These are phyloP conservation scores for Pasiphila rectangulata DNA, from an alignment of 2,888 invertebrate genomes.

Conservation along the genomic window DNA sequence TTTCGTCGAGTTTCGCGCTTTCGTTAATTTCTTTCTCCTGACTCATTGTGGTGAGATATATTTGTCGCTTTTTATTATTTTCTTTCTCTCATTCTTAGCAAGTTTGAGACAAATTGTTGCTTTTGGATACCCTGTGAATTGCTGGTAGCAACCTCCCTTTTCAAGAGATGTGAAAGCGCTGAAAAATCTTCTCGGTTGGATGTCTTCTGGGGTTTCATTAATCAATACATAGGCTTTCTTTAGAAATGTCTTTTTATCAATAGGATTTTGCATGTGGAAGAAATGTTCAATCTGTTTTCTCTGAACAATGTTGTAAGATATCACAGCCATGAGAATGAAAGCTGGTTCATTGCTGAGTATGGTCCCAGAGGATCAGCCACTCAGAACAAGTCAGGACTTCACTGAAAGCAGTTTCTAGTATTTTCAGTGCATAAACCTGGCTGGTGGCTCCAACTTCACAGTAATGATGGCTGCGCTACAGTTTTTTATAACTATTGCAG, in stretches of 20 bases:
- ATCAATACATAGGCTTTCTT: conserved; percentile 81
- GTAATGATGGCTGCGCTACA: too few relatives aligned
- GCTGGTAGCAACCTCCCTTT: conserved; percentile 84
- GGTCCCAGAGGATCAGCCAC: conserved; percentile 93
- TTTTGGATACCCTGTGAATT: conserved; percentile 87
- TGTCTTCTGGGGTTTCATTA: conserved; percentile 80
- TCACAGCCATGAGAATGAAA: conserved; percentile 87
- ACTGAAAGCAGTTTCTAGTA: conserved; percentile 89
- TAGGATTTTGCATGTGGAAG: conserved; percentile 87
- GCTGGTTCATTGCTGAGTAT: conserved; percentile 88
- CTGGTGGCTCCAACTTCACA: conserved; percentile 84
- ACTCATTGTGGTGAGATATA: conserved; percentile 55
- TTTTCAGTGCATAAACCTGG: conserved; percentile 88
- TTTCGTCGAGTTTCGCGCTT: conserved; percentile 39
- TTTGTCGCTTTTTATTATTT: conserved; percentile 43
- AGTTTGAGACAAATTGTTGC: conserved; percentile 83
- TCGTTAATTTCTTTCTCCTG: conserved; percentile 62
- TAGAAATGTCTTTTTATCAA: conserved; percentile 84
- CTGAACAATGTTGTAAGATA: conserved; percentile 87
- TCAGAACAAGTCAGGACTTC: conserved; percentile 88
- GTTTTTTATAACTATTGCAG: too few relatives aligned
- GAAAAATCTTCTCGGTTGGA: conserved; percentile 85
- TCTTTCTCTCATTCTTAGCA: conserved; percentile 57
- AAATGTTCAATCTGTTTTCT: conserved; percentile 85
- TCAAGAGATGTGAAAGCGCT: conserved; percentile 82